Evolutionary conservation across 1,140 invertebrate genomes (phyloP).

Genomic region (Leptonema lineaticorne): DNA sequence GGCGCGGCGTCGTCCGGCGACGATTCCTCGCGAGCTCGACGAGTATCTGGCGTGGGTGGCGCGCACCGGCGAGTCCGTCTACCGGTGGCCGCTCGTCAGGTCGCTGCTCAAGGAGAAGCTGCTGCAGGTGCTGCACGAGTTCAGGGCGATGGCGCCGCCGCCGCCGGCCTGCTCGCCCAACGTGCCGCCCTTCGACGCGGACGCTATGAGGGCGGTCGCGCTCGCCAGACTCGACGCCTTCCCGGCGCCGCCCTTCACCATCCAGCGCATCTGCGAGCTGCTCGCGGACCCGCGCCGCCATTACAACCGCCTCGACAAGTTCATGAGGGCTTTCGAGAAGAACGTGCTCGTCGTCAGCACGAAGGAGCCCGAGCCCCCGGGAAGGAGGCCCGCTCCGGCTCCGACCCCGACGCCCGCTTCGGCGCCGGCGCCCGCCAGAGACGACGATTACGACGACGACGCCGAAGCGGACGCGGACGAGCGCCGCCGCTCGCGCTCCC

Average conservation of each 20-base stretch:
- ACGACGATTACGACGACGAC: slow-evolving; percentile 65
- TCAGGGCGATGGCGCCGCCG: slow-evolving; percentile 74
- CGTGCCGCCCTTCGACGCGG: slow-evolving; percentile 88
- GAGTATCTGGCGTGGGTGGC: slow-evolving; percentile 90
- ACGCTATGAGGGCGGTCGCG: slow-evolving; percentile 82
- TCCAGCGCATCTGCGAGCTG: slow-evolving; percentile 93
- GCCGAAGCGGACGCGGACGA: slow-evolving; percentile 34
- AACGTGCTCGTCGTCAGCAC: slow-evolving; percentile 94
- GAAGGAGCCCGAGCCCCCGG: slow-evolving; percentile 75
- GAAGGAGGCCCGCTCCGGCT: slow-evolving; percentile 56
- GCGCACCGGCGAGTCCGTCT: slow-evolving; percentile 90
- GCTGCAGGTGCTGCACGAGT: slow-evolving; percentile 81
- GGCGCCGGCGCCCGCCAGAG: slow-evolving; percentile 60
- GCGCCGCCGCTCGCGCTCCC: background rate
- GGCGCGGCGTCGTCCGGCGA: slow-evolving; percentile 74
- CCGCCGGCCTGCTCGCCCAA: slow-evolving; percentile 78
- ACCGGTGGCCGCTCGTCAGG: slow-evolving; percentile 88
- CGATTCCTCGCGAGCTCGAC: slow-evolving; percentile 86
- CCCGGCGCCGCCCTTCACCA: slow-evolving; percentile 91
- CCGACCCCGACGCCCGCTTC: slow-evolving; percentile 66
- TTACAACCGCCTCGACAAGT: slow-evolving; percentile 95
- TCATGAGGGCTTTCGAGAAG: slow-evolving; percentile 91
- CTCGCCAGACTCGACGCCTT: slow-evolving; percentile 82
- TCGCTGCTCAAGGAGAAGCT: slow-evolving; percentile 86
- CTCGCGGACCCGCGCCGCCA: slow-evolving; percentile 88